Base-by-base conservation (phyloP, 1,140 invertebrate genomes). In the Diprion similis region DNA sequence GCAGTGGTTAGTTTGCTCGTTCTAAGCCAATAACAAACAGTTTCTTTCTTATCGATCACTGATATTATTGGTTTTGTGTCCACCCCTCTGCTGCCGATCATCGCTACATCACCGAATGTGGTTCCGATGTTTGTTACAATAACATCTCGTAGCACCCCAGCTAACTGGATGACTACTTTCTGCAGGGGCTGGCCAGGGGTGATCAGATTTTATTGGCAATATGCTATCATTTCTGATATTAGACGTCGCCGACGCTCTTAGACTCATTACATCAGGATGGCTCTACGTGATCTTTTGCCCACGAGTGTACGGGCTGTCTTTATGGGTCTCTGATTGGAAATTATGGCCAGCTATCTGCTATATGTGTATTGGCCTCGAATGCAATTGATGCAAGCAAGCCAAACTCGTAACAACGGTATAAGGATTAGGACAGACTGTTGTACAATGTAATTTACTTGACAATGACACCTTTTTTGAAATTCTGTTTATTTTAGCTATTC, bases 151-250 rank as follows among this genome's bases (percentile, higher is more conserved):
- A 71, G 73, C 66, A 76, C 72, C 80, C 79, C 80, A 77, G 79
- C 77, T 81, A 73, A 68, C 70, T 71, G 81, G 74, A 77, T 82
- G 79, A 76, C 77, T 67, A 48, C 65, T 64, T 10, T 37, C 47
- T 13, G 15, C 67, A 74, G 70, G 75, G 70, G 75, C n/a, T 75
- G 73, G 73, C 78, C 78, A 79, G 83, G 81, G 80, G 80, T 78
- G 78, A 79, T 78, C 81, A 70, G 82, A 86, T 87, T 88, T 88
- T 88, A 88, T 88, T 88, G 86, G 82, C 87, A 88, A 88, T 88
- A 88, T 88, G 85, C 86, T 87, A 88, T 88, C 87, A 87, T 88
- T 88, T 83, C 85, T 81, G 83, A 87, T 85, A 87, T 88, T 88
- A 87, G 87, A 86, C 81, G 85, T 86, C 80, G 85, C 84, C 87